Conservation (phyloP, 2,113 vertebrate species). For the Sylvietta virens region DNA sequence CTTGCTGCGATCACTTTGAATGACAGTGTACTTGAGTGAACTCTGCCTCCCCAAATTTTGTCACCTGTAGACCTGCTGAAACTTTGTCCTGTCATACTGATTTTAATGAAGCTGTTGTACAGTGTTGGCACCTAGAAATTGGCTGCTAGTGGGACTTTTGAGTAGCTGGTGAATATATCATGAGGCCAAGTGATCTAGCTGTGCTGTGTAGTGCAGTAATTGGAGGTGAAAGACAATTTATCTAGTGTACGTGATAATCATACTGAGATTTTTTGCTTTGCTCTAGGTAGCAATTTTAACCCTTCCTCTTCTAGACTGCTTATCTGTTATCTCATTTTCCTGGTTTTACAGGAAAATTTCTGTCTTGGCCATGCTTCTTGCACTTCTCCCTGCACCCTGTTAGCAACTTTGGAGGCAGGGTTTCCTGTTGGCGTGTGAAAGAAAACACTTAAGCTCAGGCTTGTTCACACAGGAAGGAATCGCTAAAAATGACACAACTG, state of each 20-base stretch:
- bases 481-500: background rate
- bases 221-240: background rate
- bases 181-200: background rate
- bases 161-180: background rate
- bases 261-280: background rate
- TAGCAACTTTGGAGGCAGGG: background rate
- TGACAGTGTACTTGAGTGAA: rapidly evolving
- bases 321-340: background rate
- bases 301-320: background rate
- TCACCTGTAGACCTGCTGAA: background rate
- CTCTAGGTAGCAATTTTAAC: background rate
- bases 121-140: background rate
- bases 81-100: background rate
- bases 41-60: background rate
- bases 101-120: background rate
- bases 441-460: background rate
- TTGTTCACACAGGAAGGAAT: constrained; percentile 44
- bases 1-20: background rate
- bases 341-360: background rate
- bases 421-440: constrained; percentile 43
- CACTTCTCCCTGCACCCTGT: background rate
- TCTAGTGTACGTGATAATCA: background rate
- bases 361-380: background rate
- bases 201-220: background rate
- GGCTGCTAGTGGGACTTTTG: background rate